Evolutionary conservation across 2,888 invertebrate genomes (phyloP).

Genomic region (Cerceris rybyensis): DNA sequence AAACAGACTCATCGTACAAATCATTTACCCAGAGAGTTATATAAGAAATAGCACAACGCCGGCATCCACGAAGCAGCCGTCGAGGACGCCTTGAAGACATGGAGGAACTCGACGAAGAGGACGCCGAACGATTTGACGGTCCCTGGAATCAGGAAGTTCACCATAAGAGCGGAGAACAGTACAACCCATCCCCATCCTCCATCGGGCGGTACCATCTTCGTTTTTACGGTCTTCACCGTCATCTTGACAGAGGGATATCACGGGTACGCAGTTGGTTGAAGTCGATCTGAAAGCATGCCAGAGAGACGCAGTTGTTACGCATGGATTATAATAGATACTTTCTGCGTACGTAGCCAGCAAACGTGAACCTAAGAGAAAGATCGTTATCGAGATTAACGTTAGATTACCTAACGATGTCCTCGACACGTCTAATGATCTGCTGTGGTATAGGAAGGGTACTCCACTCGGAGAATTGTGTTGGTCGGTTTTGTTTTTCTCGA

Average conservation of each 20-base stretch:
- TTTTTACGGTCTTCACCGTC: slow-evolving; percentile 63
- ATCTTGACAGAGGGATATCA: slow-evolving; percentile 16
- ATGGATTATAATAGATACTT: slow-evolving; percentile 43
- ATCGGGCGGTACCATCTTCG: slow-evolving; percentile 81
- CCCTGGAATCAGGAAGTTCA: slow-evolving; percentile 93
- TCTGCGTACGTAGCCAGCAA: slow-evolving; percentile 18
- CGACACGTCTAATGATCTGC: slow-evolving; percentile 22
- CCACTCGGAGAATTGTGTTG: neutral
- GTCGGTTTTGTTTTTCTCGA: neutral
- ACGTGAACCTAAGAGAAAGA: slow-evolving; percentile 36
- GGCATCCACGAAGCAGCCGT: slow-evolving; percentile 92
- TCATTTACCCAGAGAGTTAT: slow-evolving; percentile 91
- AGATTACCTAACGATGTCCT: slow-evolving; percentile 44
- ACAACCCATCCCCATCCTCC: slow-evolving; percentile 83
- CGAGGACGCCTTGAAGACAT: slow-evolving; percentile 89
- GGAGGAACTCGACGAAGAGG: slow-evolving; percentile 91
- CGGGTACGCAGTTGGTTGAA: neutral
- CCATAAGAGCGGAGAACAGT: slow-evolving; percentile 85
- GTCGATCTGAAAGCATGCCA: slow-evolving; percentile 42
- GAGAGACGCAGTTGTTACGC: slow-evolving; percentile 21
- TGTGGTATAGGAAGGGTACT: neutral
- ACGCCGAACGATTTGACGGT: slow-evolving; percentile 95
- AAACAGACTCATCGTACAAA: neutral
- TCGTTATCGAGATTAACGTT: slow-evolving; percentile 47
- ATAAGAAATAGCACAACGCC: slow-evolving; percentile 92